These are phyloP conservation scores for Creontiades dilutus DNA, from an alignment of 2,888 invertebrate genomes.

Conservation along the genomic window DNA sequence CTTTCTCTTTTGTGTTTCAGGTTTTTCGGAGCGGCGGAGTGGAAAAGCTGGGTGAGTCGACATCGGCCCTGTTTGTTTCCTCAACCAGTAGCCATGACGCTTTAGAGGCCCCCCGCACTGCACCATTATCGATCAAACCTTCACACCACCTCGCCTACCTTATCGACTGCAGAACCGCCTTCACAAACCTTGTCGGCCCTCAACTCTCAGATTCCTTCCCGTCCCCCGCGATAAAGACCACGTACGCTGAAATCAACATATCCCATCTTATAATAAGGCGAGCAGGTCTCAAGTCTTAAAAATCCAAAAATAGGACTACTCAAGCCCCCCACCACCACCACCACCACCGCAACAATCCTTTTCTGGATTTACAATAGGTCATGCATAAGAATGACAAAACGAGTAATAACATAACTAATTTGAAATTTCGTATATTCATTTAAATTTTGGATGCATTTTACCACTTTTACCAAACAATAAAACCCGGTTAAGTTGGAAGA, in stretches of 20 bases:
- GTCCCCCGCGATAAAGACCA: not conserved
- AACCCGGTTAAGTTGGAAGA: too few relatives aligned
- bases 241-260: not conserved
- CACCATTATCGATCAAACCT: slow-evolving; percentile 71
- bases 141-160: slow-evolving; percentile 18
- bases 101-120: slow-evolving; percentile 64
- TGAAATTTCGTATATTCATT: too few relatives aligned
- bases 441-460: too few relatives aligned
- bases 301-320: too few relatives aligned
- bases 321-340: too few relatives aligned
- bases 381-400: too few relatives aligned
- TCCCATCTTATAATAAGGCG: not conserved
- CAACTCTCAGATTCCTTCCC: not conserved
- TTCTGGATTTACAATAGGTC: too few relatives aligned
- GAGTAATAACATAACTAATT: too few relatives aligned
- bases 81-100: slow-evolving; percentile 64
- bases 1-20: not conserved
- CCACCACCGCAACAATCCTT: too few relatives aligned
- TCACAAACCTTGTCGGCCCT: not conserved
- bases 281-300: too few relatives aligned
- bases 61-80: slow-evolving; percentile 61
- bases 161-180: slow-evolving; percentile 49
- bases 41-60: slow-evolving; percentile 45
- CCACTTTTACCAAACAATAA: too few relatives aligned
- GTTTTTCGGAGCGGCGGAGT: not conserved